Percentiles rank a stretch among this genome's conserved stretches.
Evolutionary conservation across 2,888 invertebrate species (phyloP).

Genomic region (Ptilodon capucinus): DNA sequence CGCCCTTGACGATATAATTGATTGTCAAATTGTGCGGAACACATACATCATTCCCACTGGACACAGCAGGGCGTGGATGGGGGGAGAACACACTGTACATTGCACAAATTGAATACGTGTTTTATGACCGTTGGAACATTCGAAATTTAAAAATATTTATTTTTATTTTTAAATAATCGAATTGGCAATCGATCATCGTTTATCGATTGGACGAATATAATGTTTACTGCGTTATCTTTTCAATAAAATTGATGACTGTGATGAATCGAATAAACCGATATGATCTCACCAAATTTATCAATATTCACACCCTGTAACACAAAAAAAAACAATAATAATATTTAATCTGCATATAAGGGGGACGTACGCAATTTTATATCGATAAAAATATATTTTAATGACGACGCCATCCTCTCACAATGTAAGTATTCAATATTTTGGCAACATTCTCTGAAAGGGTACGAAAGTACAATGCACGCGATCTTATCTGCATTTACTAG

Average conservation of each 20-base stretch:
- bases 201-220: not conserved
- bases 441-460: conserved; percentile 45
- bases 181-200: not conserved
- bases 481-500: conserved; percentile 23
- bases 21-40: conserved; percentile 25
- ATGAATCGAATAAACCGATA: not conserved
- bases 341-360: not conserved
- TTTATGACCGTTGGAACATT: not conserved
- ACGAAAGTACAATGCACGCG: conserved; percentile 41
- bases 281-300: not conserved
- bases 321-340: not conserved
- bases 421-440: conserved; percentile 27
- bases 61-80: conserved; percentile 22
- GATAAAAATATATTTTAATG: not conserved
- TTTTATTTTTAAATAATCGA: not conserved
- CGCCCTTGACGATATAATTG: conserved; percentile 24
- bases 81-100: conserved; percentile 15
- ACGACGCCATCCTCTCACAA: not conserved
- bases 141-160: not conserved
- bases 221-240: not conserved
- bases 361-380: not conserved
- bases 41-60: conserved; percentile 22
- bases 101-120: conserved; percentile 17
- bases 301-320: not conserved
- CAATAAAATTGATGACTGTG: not conserved